Evolutionary conservation across 2,888 invertebrate genomes (phyloP), one percentile per base, ranked within the genome.

Genomic region (Peribatodes rhomboidaria): DNA sequence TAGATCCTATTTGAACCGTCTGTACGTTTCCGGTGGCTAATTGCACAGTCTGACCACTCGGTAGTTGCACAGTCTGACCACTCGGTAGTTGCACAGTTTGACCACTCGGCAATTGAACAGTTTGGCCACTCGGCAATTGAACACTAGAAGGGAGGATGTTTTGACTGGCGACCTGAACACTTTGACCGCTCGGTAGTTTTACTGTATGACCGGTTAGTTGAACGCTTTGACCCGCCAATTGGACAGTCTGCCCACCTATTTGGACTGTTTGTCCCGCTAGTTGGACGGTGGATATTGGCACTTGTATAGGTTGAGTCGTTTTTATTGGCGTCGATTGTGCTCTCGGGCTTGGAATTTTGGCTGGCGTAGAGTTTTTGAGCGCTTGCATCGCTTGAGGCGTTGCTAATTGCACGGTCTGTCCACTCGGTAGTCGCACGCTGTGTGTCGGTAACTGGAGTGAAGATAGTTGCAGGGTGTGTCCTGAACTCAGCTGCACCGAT

Each of bases 151-250:
- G 89, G 44, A 86, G 82, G 71, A 88, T 83, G 59, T 82, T 84
- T 62, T 88, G 90, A 68, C 85, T 83, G 14, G 89, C 85, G 35
- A 86, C 82, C 76, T 84, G 92, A 18, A 89, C 90, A 77, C 84
- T 90, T 68, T 87, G 90, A 33, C 87, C 90, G 53, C 92, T 92
- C 55, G 88, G 90, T 14, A 91, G 69, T 67, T 92, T 90, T 1
- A 91, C 94, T 0, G 94, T 94, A 56, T 95, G 88, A 0, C 86
- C 94, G 13, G 84, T 91, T 11, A 92, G 68, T 55, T 92, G 92
- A 2, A 92, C 87, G 37, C 88, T 91, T 62, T 87, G 90, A 22
- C 90, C 88, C 11, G 87, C 85, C 44, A 91, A 61, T 61, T 91
- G 90, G 0, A 91, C 89, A 0, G 89, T 90, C 71, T 92, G 92